Evolutionary conservation across 2,113 vertebrate genomes (phyloP), one percentile per base, ranked within the genome.

Genomic region (Oncorhynchus mykiss): DNA sequence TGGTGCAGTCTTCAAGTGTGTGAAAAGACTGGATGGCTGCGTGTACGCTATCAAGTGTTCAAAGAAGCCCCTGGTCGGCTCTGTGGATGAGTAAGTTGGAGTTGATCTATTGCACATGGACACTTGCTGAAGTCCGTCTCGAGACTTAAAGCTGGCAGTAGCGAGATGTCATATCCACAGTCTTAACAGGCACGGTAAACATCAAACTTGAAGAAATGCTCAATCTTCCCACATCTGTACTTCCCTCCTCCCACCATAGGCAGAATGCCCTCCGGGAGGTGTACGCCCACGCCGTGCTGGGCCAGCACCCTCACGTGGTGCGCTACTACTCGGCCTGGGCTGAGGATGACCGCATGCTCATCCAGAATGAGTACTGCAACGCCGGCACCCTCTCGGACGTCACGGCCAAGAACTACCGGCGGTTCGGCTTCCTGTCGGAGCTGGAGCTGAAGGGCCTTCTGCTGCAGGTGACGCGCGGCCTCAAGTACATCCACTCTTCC

Each of bases 261-360:
- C 97, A 99, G 85, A 99, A 99, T 57, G 97, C 97, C 74, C 90
- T 99, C 60, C 94, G 97, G 79, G 98, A 99, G 84, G 98, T 99
- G 3, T 99, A 99, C 73, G 98, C 98, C 59, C 98, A 99, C 49
- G 97, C 98, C 2, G 98, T 99, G 60, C 92, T 99, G 84, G 98
- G 97, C 72, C 97, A 99, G 67, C 98, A 99, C 84, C 95, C 95
- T 69, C 98, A 99, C 1, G 98, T 99, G 73, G 98, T 99, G 68
- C 94, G 97, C 1, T 99, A 99, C 86, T 99, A 96, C 86, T 99
- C 97, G 12, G 98, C 97, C 0, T 99, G 98, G 98, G 98, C 98
- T 5, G 97, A 99, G 91, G 97, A 99, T 82, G 97, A 99, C 89
- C 98, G 99, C 90, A 99, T 99, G 98, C 95, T 99, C 73, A 99